Conservation (phyloP, 2,797 vertebrate species). For the Enteromius mattozi region DNA sequence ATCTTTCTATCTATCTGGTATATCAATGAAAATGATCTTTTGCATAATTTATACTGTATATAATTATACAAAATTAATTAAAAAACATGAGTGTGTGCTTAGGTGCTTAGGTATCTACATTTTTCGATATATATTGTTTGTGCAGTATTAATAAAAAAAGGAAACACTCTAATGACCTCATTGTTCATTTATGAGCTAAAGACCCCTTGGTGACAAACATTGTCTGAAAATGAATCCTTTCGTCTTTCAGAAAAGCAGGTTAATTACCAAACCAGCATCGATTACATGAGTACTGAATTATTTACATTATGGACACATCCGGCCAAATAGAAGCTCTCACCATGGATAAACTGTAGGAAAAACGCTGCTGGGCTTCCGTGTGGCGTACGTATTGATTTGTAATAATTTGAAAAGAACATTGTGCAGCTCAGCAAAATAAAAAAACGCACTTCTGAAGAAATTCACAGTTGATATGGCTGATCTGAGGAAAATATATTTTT, state of each 20-base stretch:
- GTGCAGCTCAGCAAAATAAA: constrained; percentile 20
- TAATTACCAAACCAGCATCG: constrained; percentile 68
- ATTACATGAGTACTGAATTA: constrained; percentile 68
- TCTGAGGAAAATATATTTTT: not conserved
- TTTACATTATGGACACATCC: constrained; percentile 65
- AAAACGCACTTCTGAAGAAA: constrained; percentile 4
- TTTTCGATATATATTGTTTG: not conserved
- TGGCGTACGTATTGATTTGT: constrained; percentile 5
- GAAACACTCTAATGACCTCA: constrained; percentile 47
- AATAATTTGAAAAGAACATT: not conserved
- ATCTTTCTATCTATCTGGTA: not conserved
- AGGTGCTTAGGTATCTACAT: not conserved
- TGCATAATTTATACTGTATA: not conserved
- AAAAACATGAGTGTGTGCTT: not conserved
- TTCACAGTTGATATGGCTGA: constrained; percentile 1
- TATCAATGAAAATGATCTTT: not conserved
- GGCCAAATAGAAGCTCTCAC: constrained; percentile 23
- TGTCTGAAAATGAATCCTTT: constrained; percentile 64
- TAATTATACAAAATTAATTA: too few relatives aligned
- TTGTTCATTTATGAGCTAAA: constrained; percentile 68
- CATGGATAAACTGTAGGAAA: constrained; percentile 6
- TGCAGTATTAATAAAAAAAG: not conserved
- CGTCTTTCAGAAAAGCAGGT: constrained; percentile 70
- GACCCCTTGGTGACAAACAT: constrained; percentile 54
- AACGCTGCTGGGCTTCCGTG: not conserved